phyloP scores from a whole-genome alignment of 2,797 vertebrate genomes.

The Danio jaintianensis region DNA sequence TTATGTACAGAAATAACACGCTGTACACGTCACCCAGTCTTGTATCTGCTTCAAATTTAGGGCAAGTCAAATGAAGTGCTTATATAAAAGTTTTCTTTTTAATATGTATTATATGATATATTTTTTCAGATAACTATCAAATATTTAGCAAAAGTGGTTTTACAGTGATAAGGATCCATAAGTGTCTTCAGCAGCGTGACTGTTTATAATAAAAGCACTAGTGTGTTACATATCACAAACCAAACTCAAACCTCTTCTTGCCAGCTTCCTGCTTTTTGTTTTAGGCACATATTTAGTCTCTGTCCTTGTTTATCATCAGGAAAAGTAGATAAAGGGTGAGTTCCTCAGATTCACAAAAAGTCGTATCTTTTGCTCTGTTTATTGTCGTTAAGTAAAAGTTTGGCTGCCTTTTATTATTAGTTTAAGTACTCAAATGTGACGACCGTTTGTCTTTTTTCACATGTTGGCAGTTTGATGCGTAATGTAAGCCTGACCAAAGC shows the following conservation, averaged over 20 bases:
- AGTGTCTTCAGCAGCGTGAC: slow-evolving; percentile 64
- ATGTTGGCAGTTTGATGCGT: background rate
- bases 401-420: background rate
- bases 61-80: slow-evolving; percentile 7
- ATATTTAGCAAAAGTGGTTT: slow-evolving; percentile 28
- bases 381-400: background rate
- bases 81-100: slow-evolving; percentile 38
- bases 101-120: slow-evolving; percentile 11
- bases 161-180: slow-evolving; percentile 24
- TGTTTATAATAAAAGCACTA: slow-evolving; percentile 51
- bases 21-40: slow-evolving; percentile 13
- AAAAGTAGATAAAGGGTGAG: background rate
- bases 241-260: slow-evolving; percentile 8
- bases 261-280: background rate
- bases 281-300: background rate
- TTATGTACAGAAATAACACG: slow-evolving; percentile 5
- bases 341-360: too few relatives aligned
- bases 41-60: background rate
- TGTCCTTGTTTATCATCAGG: background rate
- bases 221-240: slow-evolving; percentile 27
- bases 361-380: background rate
- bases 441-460: background rate
- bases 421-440: background rate
- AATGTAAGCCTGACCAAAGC: slow-evolving; percentile 20
- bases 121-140: slow-evolving; percentile 8